phyloP scores from a whole-genome alignment of 2,113 vertebrate species.

The Microcebus griseorufus region DNA sequence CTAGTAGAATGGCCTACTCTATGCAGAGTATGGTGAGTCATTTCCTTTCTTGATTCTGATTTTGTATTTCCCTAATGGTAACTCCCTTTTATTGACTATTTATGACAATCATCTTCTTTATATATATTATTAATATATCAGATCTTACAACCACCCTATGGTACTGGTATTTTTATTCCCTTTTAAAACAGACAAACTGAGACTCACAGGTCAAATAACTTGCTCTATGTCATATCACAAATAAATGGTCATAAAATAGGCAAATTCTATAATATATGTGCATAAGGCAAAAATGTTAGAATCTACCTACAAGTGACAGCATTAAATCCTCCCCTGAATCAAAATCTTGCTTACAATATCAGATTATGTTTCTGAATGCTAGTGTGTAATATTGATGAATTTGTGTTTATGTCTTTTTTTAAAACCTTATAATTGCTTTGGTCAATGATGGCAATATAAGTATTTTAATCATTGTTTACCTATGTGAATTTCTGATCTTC shows the following conservation, averaged over 20 bases:
- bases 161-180: background rate
- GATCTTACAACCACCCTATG: background rate
- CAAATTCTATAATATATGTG: background rate
- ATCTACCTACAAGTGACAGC: background rate
- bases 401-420: background rate
- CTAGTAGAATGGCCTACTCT: background rate
- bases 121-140: background rate
- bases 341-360: background rate
- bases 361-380: background rate
- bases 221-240: background rate
- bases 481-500: background rate
- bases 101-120: background rate
- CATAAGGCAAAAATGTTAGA: background rate
- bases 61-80: background rate
- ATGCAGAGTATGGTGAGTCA: background rate
- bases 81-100: background rate
- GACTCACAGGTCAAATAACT: background rate
- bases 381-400: background rate
- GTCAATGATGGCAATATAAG: background rate
- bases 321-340: background rate
- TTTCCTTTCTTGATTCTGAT: background rate
- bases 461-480: background rate
- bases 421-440: background rate
- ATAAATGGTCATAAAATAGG: background rate
- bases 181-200: conserved; percentile 11